Base-by-base conservation (phyloP, 2,888 invertebrate genomes). In the Pristionchus japonicus region DNA sequence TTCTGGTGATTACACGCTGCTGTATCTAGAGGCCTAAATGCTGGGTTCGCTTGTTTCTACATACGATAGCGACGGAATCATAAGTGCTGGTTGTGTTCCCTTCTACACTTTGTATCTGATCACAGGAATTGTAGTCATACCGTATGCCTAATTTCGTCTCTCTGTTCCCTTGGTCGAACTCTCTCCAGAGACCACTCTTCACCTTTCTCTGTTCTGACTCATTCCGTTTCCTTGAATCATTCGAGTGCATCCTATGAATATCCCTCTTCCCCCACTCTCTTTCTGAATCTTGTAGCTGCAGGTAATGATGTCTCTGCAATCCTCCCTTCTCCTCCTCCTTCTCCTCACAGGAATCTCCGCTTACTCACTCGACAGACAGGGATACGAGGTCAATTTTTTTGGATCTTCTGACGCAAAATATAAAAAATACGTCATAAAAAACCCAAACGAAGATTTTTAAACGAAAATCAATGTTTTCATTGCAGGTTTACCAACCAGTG, bases 301-400 rank as follows among this genome's bases (percentile, higher is more conserved):
- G 70, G 70, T 70, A 70, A 70, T 70, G 70, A 23, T 70, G 70
- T 70, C 70, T 70, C 6, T 70, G 37, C 70, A 34, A 20, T 70
- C 70, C 9, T 70, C 70, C 20, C 70, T 70, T n/a, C 37, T 70
- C 37, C 70, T 70, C 23, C 37, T 70, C 7, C 70, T 70, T 37
- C 70, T 70, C 20, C 37, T 70, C 70, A 70, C 70, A 15, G 70
- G 70, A 11, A 20, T 70, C 37, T 34, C 70, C 1, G 37, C 70
- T 6, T 70, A 37, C 37, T 34, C 34, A 37, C 17, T 34, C 0
- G 70, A 37, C 37, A 70, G 70, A 37, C 27, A 27, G 31, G 64
- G 31, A 64, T 70, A 70, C 23, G 70, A 70, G 70, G 70, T 61
- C 27, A 11, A 23, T 15, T 57, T 20, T 23, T 15, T 57, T 13